Percentiles rank a stretch among this genome's conserved stretches.
Conservation (phyloP, 2,888 invertebrate genomes). For the Agrochola lota region DNA sequence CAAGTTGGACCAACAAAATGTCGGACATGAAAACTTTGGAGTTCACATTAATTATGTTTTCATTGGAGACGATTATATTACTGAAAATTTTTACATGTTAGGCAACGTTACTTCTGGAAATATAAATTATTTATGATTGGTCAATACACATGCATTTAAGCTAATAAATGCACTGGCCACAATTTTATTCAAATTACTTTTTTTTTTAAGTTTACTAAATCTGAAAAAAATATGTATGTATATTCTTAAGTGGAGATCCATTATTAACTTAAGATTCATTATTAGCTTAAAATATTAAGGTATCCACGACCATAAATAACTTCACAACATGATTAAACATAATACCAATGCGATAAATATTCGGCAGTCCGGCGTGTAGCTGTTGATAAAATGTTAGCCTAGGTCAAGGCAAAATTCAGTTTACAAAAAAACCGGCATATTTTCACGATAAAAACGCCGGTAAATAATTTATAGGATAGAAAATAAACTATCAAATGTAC, state of each 20-base stretch:
- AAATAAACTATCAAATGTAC: constrained; percentile 74
- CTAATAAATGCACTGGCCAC: constrained; percentile 31
- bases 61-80: background rate
- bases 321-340: constrained; percentile 64
- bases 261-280: background rate
- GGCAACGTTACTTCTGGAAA: background rate
- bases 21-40: background rate
- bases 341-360: constrained; percentile 72
- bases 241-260: background rate
- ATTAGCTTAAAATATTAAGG: background rate
- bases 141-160: constrained; percentile 11
- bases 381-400: constrained; percentile 87
- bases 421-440: constrained; percentile 62
- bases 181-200: constrained; percentile 9
- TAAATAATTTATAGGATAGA: constrained; percentile 22
- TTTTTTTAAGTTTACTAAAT: background rate
- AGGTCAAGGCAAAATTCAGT: constrained; percentile 85
- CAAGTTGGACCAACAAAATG: constrained; percentile 18
- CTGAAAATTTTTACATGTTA: background rate
- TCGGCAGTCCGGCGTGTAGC: constrained; percentile 70
- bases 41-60: background rate
- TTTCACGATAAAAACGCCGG: constrained; percentile 19
- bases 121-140: constrained; percentile 16
- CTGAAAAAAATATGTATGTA: background rate
- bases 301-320: constrained; percentile 19